These are phyloP conservation scores for Gadus chalcogrammus DNA, from an alignment of 2,113 vertebrate genomes.

Conservation along the genomic window DNA sequence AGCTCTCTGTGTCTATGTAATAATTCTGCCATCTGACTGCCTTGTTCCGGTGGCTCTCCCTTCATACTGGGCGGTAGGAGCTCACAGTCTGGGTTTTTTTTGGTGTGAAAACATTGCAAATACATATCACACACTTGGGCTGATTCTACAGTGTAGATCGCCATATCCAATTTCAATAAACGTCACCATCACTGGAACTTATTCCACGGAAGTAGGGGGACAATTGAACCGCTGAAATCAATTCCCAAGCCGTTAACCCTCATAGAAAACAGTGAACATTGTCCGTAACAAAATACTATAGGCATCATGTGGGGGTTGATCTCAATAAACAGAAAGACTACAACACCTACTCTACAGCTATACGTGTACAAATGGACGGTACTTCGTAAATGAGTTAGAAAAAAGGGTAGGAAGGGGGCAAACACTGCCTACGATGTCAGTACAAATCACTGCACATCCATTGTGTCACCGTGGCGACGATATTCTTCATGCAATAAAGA, in stretches of 20 bases:
- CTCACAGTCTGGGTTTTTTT: constrained; percentile 10
- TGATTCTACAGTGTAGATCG: constrained; percentile 38
- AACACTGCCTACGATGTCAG: constrained; percentile 82
- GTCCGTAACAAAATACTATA: constrained; percentile 87
- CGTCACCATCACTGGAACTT: constrained; percentile 1
- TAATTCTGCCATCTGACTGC: constrained; percentile 17
- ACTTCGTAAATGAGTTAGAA: constrained; percentile 48
- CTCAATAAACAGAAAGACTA: constrained; percentile 79
- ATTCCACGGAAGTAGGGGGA: background rate
- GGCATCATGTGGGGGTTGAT: constrained; percentile 79
- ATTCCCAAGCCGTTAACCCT: constrained; percentile 80
- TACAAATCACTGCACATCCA: constrained; percentile 82
- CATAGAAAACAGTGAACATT: constrained; percentile 88
- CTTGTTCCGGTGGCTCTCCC: constrained; percentile 4
- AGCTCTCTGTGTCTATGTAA: constrained; percentile 51
- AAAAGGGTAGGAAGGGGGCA: constrained; percentile 81
- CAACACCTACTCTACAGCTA: constrained; percentile 47
- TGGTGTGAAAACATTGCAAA: constrained; percentile 17
- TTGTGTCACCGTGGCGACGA: constrained; percentile 78
- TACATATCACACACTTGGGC: constrained; percentile 42
- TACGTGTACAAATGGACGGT: constrained; percentile 32
- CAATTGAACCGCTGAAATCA: constrained; percentile 13
- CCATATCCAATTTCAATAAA: background rate
- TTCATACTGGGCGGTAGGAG: background rate
- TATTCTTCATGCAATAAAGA: constrained; percentile 83